Base-by-base conservation (phyloP, 2,113 vertebrate species). In the Dipodomys merriami region DNA sequence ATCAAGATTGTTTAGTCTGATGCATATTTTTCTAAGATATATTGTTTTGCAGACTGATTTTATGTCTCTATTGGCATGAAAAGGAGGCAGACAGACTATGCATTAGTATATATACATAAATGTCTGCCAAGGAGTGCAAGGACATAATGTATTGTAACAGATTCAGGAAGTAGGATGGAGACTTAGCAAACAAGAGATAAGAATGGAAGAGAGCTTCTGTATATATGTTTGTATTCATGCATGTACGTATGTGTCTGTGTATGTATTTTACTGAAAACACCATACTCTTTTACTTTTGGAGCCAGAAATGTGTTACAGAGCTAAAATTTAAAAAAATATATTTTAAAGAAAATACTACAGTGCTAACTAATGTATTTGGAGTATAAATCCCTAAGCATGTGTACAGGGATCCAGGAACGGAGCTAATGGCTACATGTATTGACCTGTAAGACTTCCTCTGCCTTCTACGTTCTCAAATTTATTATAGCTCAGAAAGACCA, bases 251-350 rank as follows among this genome's bases (percentile, higher is more conserved):
- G 30, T 62, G n/a, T 35, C 11, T 39, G 11, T 30, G 16, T 87
- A 49, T 72, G 11, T 86, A 35, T 86, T 78, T 72, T 23, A 67
- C 10, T 65, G 35, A 39, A 62, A 84, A 60, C 49, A 1, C 15
- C 15, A 81, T 92, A 60, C 65, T 82, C n/a, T 67, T 88, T 95
- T 49, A 53, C 39, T 89, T 93, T 80, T 67, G 7, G 33, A 92
- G 30, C 2, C 44, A 33, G n/a, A 76, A 89, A 33, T 74, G 11
- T 35, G 76, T 91, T 86, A 72, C 10, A 79, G 91, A 72, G 67
- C 23, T 80, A 88, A 93, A 92, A 88, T 76, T 57, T 13, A 49
- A 16, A 39, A 82, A 68, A 19, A n/a, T 67, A 30, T 12, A 67
- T 69, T 94, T 91, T 64, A 67, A 94, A 85, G 35, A 81, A 83